A percentile compares a stretch with the other conserved stretches of the same genome.
These are phyloP conservation scores for Danaus plexippus DNA, from an alignment of 1,140 invertebrate genomes.

Conservation along the genomic window DNA sequence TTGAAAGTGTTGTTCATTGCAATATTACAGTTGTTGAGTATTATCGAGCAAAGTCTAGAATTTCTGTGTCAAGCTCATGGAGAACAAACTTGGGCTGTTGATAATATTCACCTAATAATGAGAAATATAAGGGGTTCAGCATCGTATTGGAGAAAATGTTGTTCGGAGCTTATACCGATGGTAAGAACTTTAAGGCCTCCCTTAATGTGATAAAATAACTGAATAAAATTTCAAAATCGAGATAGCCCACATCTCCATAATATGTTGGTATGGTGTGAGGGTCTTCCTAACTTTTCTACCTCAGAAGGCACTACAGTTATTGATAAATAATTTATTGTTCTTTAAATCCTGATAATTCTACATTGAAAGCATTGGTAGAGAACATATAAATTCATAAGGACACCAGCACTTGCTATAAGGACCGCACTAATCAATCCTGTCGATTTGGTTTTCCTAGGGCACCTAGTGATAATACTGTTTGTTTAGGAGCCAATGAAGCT, in stretches of 20 bases:
- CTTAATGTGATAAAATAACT: slow-evolving; percentile 23
- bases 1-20: slow-evolving; percentile 25
- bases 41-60: slow-evolving; percentile 20
- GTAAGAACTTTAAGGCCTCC: slow-evolving; percentile 23
- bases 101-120: slow-evolving; percentile 30
- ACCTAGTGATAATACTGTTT: slow-evolving; percentile 12
- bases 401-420: slow-evolving; percentile 16
- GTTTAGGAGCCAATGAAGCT: slow-evolving; percentile 20
- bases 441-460: slow-evolving; percentile 20
- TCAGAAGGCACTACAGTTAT: slow-evolving; percentile 18
- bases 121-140: slow-evolving; percentile 23
- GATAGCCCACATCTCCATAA: slow-evolving; percentile 30
- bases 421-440: slow-evolving; percentile 8
- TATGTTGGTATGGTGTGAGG: slow-evolving; percentile 26
- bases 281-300: slow-evolving; percentile 21
- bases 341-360: slow-evolving; percentile 5
- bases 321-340: slow-evolving; percentile 15
- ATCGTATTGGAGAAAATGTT: slow-evolving; percentile 24
- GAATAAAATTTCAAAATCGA: slow-evolving; percentile 25
- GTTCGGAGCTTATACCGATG: slow-evolving; percentile 25
- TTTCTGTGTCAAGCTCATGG: slow-evolving; percentile 23
- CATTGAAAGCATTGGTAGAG: slow-evolving; percentile 2
- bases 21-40: slow-evolving; percentile 24
- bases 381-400: slow-evolving; percentile 15
- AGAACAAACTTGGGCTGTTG: slow-evolving; percentile 13